Evolutionary conservation across 2,888 invertebrate genomes (phyloP).

Genomic region (Ornithoptera priamus): DNA sequence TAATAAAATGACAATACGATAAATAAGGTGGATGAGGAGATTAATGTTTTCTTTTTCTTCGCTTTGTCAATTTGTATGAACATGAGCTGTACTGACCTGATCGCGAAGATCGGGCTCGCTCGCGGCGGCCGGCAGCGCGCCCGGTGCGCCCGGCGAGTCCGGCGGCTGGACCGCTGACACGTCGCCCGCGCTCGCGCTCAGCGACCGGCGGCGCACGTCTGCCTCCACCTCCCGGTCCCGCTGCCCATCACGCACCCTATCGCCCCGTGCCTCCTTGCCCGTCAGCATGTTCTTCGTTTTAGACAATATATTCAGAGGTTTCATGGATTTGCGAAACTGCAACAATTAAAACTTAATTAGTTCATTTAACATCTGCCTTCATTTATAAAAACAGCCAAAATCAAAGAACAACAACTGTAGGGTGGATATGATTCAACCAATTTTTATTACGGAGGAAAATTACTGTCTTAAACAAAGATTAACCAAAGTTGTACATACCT

Average conservation of each 20-base stretch:
- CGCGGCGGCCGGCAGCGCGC: constrained; percentile 73
- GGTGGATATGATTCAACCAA: too few species aligned
- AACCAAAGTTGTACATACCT: constrained; percentile 46
- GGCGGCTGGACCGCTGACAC: constrained; percentile 73
- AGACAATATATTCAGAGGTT: constrained; percentile 60
- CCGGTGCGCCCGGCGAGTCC: constrained; percentile 33
- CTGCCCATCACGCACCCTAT: constrained; percentile 23
- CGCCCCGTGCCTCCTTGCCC: constrained; percentile 46
- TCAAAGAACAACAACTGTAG: too few species aligned
- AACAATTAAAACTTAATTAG: not conserved
- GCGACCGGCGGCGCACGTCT: constrained; percentile 47
- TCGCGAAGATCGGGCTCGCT: constrained; percentile 84
- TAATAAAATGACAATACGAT: too few species aligned
- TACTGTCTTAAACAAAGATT: not conserved
- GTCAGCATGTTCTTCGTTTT: constrained; percentile 61
- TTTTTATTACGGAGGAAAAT: not conserved
- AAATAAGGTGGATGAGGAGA: too few species aligned
- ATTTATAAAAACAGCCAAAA: too few species aligned
- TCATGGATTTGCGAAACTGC: constrained; percentile 65
- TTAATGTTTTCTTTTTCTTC: too few species aligned
- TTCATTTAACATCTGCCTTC: too few species aligned
- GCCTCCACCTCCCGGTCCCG: constrained; percentile 17
- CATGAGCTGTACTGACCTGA: constrained; percentile 50
- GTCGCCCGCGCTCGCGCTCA: constrained; percentile 61
- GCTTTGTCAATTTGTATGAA: too few species aligned